Evolutionary conservation across 2,888 invertebrate species (phyloP).

Genomic region (Athrips mouffetella): DNA sequence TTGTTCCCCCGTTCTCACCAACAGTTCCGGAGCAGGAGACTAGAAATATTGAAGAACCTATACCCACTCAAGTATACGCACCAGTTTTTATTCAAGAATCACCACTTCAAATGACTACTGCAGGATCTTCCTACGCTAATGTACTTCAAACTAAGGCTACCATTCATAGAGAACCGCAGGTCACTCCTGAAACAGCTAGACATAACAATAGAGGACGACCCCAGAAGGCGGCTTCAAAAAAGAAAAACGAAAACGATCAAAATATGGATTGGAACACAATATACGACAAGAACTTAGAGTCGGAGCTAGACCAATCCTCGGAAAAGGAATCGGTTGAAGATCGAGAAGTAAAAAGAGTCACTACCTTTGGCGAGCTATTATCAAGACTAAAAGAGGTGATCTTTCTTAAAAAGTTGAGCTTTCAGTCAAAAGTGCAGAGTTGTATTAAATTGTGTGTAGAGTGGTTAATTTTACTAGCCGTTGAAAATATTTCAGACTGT

Average conservation of each 20-base stretch:
- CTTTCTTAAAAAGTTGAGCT: background rate
- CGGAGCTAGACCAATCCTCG: background rate
- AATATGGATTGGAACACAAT: background rate
- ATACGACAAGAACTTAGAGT: background rate
- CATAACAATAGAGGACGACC: background rate
- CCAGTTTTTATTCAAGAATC: too few species aligned
- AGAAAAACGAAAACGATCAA: too few species aligned
- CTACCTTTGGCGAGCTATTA: background rate
- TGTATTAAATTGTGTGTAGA: conserved; percentile 1
- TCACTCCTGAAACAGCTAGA: background rate
- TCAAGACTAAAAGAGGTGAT: too few species aligned
- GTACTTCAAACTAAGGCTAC: background rate
- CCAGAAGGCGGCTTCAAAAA: background rate
- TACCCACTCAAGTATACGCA: too few species aligned
- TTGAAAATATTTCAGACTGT: background rate
- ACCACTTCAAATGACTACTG: too few species aligned
- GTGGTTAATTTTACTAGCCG: conserved; percentile 3
- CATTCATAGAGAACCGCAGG: background rate
- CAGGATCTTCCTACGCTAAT: background rate
- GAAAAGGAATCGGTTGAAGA: background rate
- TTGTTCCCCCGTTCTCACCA: background rate
- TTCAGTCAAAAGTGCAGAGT: background rate
- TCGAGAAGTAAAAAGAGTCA: too few species aligned
- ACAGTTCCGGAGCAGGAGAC: background rate
- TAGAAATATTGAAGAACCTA: too few species aligned